Evolutionary conservation across 2,888 invertebrate species (phyloP), one percentile per base, ranked within the genome.

Genomic region (Prenolepis imparis): DNA sequence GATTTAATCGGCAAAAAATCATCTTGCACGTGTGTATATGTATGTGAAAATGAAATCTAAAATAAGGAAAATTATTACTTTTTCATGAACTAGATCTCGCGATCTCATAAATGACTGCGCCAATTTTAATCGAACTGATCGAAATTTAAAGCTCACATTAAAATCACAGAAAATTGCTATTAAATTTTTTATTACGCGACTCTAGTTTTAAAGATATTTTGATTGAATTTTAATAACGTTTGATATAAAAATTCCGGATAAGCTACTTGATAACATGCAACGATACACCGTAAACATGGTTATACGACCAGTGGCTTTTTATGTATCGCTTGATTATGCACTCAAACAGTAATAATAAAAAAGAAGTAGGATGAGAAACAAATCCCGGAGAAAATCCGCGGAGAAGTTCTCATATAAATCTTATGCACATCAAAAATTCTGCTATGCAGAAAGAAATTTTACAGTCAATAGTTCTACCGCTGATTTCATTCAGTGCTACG

Each of bases 391-490:
- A 36, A 39, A 52, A 24, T 67, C 9, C 9, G 28, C 12, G 3
- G 1, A 68, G 12, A 66, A 52, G n/a, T 67, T 55, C 9, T 39
- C 12, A 36, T 21, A 9, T 8, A 55, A 67, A 15, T 41, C 41
- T 52, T 52, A n/a, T 55, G 12, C 36, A 52, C 21, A 21, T 44
- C 6, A 41, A 41, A 8, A 80, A 72, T 80, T 72, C 44, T 8
- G 48, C 21, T 36, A 48, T 4, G 21, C 44, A 21, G 3, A n/a
- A 15, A n/a, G 15, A 9, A 24, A 11, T 41, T 36, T 64, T 9
- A 36, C 8, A 64, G 24, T 24, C 55, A n/a, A 67, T 21, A 15
- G 28, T 70, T 68, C 18, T 28, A 15, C 15, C 24, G 48, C 48
- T 64, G 21, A 21, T 28, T 64, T 28, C 12, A 21, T 39, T 52